Percentiles rank a stretch among this genome's conserved stretches.
phyloP scores from a whole-genome alignment of 1,140 invertebrate species.

The Musca domestica region DNA sequence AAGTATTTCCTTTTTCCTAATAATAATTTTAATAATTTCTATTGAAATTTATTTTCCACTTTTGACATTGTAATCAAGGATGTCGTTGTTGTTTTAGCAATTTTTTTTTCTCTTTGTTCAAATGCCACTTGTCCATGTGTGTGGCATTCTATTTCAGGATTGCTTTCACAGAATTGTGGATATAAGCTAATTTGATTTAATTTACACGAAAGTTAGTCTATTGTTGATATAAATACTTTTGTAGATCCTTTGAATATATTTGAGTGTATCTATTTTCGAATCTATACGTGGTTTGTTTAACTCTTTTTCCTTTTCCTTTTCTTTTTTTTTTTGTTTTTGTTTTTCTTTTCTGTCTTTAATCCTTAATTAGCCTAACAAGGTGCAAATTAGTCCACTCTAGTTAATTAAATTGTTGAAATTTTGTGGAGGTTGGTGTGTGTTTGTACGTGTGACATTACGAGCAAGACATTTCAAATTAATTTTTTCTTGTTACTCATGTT shows the following conservation, averaged over 20 bases:
- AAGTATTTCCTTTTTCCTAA: too few relatives aligned
- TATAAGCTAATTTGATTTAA: too few relatives aligned
- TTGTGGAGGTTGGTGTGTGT: background rate
- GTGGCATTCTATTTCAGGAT: too few relatives aligned
- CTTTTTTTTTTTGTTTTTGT: constrained; percentile 27
- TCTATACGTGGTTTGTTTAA: constrained; percentile 14
- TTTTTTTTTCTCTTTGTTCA: too few relatives aligned
- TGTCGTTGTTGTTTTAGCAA: too few relatives aligned
- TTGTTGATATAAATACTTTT: background rate
- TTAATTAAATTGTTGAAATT: constrained; percentile 49
- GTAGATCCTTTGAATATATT: background rate
- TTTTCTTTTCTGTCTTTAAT: constrained; percentile 38
- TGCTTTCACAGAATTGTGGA: too few relatives aligned
- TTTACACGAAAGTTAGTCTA: too few relatives aligned
- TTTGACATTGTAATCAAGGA: too few relatives aligned
- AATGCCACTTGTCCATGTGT: too few relatives aligned
- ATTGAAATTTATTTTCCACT: too few relatives aligned
- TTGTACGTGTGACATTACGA: background rate
- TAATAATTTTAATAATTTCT: too few relatives aligned
- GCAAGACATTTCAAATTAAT: background rate
- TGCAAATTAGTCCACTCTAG: constrained; percentile 54
- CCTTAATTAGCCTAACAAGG: constrained; percentile 53
- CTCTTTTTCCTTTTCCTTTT: constrained; percentile 1
- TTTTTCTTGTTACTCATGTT: constrained; percentile 6
- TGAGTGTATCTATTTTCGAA: constrained; percentile 8